Evolutionary conservation across 2,888 invertebrate species (phyloP).

Genomic region (Apamea crenata): DNA sequence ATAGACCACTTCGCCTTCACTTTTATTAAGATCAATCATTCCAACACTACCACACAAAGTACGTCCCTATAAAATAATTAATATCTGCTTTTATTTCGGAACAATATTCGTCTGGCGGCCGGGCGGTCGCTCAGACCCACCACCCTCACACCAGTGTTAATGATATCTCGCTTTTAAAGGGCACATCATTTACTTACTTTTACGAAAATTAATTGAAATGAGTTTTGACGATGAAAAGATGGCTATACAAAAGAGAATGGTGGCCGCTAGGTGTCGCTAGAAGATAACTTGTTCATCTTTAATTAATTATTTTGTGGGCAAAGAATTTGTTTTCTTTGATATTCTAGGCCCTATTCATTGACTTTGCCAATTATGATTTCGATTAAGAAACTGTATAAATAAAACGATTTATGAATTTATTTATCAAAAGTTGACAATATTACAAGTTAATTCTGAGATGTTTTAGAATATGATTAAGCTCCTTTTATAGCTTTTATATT

Average conservation of each 20-base stretch:
- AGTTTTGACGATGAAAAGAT: conserved; percentile 90
- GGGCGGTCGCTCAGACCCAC: conserved; percentile 57
- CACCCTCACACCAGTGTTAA: conserved; percentile 83
- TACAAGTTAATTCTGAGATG: conserved; percentile 38
- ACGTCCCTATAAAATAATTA: conserved; percentile 13
- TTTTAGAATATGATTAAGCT: conserved; percentile 34
- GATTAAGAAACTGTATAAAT: conserved; percentile 77
- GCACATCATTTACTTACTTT: conserved; percentile 90
- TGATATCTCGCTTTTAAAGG: conserved; percentile 90
- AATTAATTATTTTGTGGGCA: conserved; percentile 88
- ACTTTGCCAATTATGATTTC: conserved; percentile 81
- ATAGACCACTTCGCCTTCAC: background rate
- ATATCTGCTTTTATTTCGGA: conserved; percentile 39
- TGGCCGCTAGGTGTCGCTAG: conserved; percentile 88
- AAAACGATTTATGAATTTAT: conserved; percentile 67
- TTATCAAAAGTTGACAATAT: conserved; percentile 48
- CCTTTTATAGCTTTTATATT: conserved; percentile 18
- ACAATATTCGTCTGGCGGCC: conserved; percentile 50
- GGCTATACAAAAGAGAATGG: conserved; percentile 86
- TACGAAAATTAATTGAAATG: conserved; percentile 90
- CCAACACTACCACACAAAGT: conserved; percentile 9
- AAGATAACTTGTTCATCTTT: conserved; percentile 89
- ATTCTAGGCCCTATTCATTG: conserved; percentile 80
- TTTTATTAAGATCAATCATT: conserved; percentile 19
- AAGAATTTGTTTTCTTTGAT: conserved; percentile 87